phyloP scores from a whole-genome alignment of 2,113 vertebrate genomes.

The Calyptomena viridis region DNA sequence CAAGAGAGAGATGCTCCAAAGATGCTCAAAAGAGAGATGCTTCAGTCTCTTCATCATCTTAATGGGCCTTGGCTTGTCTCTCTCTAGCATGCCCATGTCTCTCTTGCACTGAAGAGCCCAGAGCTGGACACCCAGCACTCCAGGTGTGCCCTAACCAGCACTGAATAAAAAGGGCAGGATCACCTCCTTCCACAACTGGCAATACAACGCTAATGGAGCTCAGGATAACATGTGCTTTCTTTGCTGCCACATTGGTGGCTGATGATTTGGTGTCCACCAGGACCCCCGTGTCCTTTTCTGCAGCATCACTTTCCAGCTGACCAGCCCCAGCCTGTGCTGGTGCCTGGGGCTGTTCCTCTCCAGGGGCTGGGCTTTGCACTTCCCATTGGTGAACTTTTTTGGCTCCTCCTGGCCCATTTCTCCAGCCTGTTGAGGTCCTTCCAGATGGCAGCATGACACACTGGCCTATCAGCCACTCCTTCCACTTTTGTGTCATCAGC shows the following conservation, averaged over 20 bases:
- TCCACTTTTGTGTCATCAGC: neutral
- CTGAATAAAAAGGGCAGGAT: neutral
- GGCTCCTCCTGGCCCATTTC: too few relatives aligned
- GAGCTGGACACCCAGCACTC: neutral
- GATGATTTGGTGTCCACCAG: neutral
- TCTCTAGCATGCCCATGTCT: too few relatives aligned
- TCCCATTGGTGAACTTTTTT: neutral
- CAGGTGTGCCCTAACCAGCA: accelerated
- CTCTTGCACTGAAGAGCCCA: neutral
- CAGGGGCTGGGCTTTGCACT: neutral
- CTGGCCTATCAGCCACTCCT: neutral
- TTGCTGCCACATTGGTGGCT: neutral
- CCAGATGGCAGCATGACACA: too few relatives aligned
- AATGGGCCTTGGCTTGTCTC: neutral
- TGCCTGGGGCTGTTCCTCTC: neutral
- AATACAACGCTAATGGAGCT: neutral
- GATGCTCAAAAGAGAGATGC: neutral
- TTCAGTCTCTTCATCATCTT: neutral
- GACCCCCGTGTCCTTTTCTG: neutral
- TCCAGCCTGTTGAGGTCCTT: too few relatives aligned
- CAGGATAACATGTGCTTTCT: neutral
- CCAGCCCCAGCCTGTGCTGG: neutral
- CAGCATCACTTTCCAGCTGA: neutral
- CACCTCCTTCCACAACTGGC: neutral
- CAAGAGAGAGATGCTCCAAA: too few relatives aligned